Conservation (phyloP, 2,113 vertebrate species). For the Ailuropoda melanoleuca region DNA sequence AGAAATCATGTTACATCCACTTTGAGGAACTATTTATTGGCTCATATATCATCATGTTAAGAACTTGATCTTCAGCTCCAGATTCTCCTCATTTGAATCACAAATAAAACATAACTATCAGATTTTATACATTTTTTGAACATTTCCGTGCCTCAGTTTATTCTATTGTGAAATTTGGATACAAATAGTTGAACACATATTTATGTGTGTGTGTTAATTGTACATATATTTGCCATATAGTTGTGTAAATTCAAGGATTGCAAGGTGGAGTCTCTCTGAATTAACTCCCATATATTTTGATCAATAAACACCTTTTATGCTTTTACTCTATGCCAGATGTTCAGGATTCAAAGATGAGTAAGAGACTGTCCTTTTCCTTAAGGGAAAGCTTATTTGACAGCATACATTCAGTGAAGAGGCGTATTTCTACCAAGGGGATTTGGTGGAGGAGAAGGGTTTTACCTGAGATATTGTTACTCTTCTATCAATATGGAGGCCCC, state of each 20-base stretch:
- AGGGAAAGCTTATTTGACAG: slow-evolving; percentile 9
- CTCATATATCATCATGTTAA: not conserved
- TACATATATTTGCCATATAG: not conserved
- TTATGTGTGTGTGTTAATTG: not conserved
- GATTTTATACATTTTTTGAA: not conserved
- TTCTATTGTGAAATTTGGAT: not conserved
- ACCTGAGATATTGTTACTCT: not conserved
- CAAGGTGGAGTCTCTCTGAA: not conserved
- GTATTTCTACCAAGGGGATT: not conserved
- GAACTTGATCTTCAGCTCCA: not conserved
- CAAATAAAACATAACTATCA: not conserved
- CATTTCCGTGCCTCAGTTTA: not conserved
- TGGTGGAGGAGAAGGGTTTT: not conserved
- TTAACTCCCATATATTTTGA: slow-evolving; percentile 2
- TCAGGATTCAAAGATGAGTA: slow-evolving; percentile 47
- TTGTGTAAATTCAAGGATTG: not conserved
- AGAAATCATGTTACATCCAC: not conserved
- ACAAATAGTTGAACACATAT: not conserved
- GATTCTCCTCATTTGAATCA: not conserved
- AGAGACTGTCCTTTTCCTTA: slow-evolving; percentile 42
- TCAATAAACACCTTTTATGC: slow-evolving; percentile 14
- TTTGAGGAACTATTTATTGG: not conserved
- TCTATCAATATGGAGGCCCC: not conserved
- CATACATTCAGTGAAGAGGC: not conserved
- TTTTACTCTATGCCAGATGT: slow-evolving; percentile 39